Evolutionary conservation across 2,888 invertebrate genomes (phyloP).

Genomic region (Atrina japonica): DNA sequence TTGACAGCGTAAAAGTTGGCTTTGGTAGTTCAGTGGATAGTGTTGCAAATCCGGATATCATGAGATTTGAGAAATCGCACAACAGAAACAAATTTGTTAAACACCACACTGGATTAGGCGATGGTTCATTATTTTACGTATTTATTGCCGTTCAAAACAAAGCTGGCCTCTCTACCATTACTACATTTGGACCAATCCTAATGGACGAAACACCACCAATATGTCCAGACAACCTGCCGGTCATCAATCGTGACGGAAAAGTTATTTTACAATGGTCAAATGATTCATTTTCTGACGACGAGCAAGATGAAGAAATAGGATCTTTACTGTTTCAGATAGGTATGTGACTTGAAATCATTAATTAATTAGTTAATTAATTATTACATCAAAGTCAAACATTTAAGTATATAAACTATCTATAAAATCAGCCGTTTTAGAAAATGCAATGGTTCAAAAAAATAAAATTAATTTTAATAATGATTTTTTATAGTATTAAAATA

Average conservation of each 20-base stretch:
- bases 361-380: no score
- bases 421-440: no score
- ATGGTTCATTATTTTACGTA: slow-evolving; percentile 44
- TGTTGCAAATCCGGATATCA: slow-evolving; percentile 37
- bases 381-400: no score
- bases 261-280: slow-evolving; percentile 48
- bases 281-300: slow-evolving; percentile 37
- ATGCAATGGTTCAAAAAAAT: no score
- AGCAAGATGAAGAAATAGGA: slow-evolving; percentile 40
- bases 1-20: slow-evolving; percentile 50
- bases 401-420: no score
- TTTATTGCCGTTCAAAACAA: slow-evolving; percentile 52
- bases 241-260: slow-evolving; percentile 22
- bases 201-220: slow-evolving; percentile 59
- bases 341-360: slow-evolving; percentile 7
- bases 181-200: slow-evolving; percentile 50
- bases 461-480: no score
- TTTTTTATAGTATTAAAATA: no score
- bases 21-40: slow-evolving; percentile 35
- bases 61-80: slow-evolving; percentile 45
- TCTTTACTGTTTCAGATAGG: slow-evolving; percentile 44
- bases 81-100: slow-evolving; percentile 37
- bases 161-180: slow-evolving; percentile 43
- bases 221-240: slow-evolving; percentile 13
- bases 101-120: slow-evolving; percentile 46